These are phyloP conservation scores for Epirrita christyi DNA, from an alignment of 2,888 invertebrate genomes.

Conservation along the genomic window DNA sequence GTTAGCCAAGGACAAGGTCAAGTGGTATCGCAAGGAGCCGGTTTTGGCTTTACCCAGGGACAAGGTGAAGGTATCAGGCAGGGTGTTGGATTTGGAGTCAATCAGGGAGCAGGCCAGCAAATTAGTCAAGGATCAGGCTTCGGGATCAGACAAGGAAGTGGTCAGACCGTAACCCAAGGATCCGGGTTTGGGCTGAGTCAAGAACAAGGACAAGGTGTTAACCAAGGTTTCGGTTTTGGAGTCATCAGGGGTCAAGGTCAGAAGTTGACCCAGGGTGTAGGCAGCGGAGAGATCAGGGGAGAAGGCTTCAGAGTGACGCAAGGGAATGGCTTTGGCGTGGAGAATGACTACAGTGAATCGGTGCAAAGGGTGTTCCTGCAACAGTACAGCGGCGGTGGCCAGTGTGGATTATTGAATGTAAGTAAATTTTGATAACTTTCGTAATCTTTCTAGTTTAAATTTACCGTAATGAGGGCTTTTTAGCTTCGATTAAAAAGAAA, in stretches of 20 bases:
- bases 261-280: constrained; percentile 37
- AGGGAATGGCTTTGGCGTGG: constrained; percentile 45
- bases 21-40: constrained; percentile 27
- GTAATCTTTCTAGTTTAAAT: neutral
- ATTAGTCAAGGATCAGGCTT: constrained; percentile 36
- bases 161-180: constrained; percentile 11
- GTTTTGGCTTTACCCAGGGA: constrained; percentile 23
- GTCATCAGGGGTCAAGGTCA: constrained; percentile 38
- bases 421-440: constrained; percentile 45
- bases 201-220: neutral
- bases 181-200: constrained; percentile 23
- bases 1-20: constrained; percentile 35
- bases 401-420: constrained; percentile 72
- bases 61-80: constrained; percentile 37
- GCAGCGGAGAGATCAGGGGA: constrained; percentile 33
- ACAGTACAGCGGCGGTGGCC: constrained; percentile 60
- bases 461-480: too few relatives aligned
- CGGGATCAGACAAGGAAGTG: constrained; percentile 16
- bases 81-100: constrained; percentile 28
- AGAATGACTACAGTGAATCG: constrained; percentile 62
- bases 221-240: constrained; percentile 33
- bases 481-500: too few relatives aligned
- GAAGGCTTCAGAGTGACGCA: constrained; percentile 36
- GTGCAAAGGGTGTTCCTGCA: constrained; percentile 61
- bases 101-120: constrained; percentile 40